Base-by-base conservation (phyloP, 2,113 vertebrate genomes). In the Lepisosteus osseus region DNA sequence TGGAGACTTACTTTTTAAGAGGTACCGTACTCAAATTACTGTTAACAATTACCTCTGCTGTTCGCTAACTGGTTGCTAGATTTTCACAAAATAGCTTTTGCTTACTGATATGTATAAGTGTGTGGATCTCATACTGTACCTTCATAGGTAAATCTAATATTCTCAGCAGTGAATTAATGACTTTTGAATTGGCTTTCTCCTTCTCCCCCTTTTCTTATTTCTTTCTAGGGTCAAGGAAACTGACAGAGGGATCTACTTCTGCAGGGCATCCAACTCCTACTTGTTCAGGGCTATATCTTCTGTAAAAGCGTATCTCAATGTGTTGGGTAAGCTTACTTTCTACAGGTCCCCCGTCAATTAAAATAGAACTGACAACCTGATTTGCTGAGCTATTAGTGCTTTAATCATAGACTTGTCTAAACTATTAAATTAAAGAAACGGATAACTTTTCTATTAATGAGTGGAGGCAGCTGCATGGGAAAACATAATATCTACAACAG, bases 181-280 rank as follows among this genome's bases (percentile, higher is more conserved):
- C 29, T 29, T 29, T 29, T 29, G 29, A 29, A 29, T 29, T 29
- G 29, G 29, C 29, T 29, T 29, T 29, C 29, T 29, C 29, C 29
- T 29, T 1, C 29, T 1, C 29, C 29, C 29, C 29, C 29, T 29
- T 29, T 29, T 29, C 29, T 29, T 29, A 29, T 51, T 74, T 3
- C 75, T 65, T 14, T 54, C 4, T 63, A 93, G 92, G 13, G 77
- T 90, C n/a, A 80, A 82, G 59, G 86, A 85, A 61, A 29, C 64
- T 0, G 86, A 92, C 77, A 77, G 76, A 54, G 91, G 90, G 42
- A 82, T 74, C 17, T 92, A 90, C 81, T 90, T 90, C 79, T 92
- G 91, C 83, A 86, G 82, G 40, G 88, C 89, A 2, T 83, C 84
- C 17, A 90, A 90, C 76, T 7, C 67, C 54, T 74, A 81, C 67